A percentile compares a stretch with the other conserved stretches of the same genome.
These are phyloP conservation scores for Etheostoma perlongum DNA, from an alignment of 2,797 vertebrate genomes.

Conservation along the genomic window DNA sequence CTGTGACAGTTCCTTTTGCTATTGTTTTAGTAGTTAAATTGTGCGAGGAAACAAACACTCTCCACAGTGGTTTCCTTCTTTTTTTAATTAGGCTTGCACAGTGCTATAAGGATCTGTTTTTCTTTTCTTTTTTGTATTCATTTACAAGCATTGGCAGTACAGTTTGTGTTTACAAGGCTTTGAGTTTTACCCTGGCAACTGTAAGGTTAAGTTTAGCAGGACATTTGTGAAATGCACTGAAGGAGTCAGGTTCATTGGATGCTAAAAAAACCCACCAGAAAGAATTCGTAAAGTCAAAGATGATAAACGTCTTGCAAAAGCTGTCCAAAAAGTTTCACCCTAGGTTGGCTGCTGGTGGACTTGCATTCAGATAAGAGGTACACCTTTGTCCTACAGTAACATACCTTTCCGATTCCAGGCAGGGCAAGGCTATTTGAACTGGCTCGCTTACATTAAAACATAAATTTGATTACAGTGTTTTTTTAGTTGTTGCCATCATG, in stretches of 20 bases:
- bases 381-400: background rate
- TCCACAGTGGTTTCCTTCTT: background rate
- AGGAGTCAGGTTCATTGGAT: conserved; percentile 58
- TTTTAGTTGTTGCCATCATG: background rate
- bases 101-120: background rate
- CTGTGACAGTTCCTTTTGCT: background rate
- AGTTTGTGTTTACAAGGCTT: conserved; percentile 26
- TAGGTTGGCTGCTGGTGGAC: conserved; percentile 38
- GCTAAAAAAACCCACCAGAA: conserved; percentile 57
- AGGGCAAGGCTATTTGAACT: background rate
- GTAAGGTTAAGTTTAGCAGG: conserved; percentile 72
- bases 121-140: background rate
- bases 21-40: background rate
- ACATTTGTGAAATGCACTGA: conserved; percentile 46
- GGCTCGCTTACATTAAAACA: background rate
- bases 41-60: background rate
- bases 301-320: conserved; percentile 50
- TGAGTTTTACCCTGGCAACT: conserved; percentile 47
- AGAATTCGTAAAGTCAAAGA: conserved; percentile 53
- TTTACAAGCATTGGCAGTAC: background rate
- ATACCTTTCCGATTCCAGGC: conserved; percentile 1
- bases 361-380: background rate
- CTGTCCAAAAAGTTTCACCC: background rate
- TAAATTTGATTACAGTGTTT: background rate
- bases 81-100: background rate